phyloP scores from a whole-genome alignment of 2,888 invertebrate species.

The Brenthis hecate region DNA sequence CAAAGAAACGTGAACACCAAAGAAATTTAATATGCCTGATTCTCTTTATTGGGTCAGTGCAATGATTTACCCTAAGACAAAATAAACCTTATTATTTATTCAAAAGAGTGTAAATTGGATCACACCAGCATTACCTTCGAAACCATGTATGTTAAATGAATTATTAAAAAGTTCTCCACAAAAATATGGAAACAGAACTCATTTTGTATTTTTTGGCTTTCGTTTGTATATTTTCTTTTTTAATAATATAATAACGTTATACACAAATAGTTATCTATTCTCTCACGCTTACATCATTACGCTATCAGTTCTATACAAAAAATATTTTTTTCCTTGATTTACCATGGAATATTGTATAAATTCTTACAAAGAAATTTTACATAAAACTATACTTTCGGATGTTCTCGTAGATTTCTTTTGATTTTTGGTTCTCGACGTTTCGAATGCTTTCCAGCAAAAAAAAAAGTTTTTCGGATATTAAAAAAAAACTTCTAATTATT shows the following conservation, averaged over 20 bases:
- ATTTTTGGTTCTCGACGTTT: too few species aligned
- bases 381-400: too few species aligned
- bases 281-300: too few species aligned
- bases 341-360: too few species aligned
- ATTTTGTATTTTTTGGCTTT: slow-evolving; percentile 6
- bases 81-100: not conserved
- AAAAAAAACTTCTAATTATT: too few species aligned
- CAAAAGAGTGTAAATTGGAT: not conserved
- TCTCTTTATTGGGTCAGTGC: slow-evolving; percentile 30
- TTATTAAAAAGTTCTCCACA: slow-evolving; percentile 4
- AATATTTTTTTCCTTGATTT: too few species aligned
- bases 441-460: too few species aligned
- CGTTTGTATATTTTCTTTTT: not conserved
- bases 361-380: too few species aligned
- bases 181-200: not conserved
- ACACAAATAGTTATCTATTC: not conserved
- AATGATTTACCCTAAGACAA: not conserved
- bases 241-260: not conserved
- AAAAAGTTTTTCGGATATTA: too few species aligned
- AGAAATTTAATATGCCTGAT: slow-evolving; percentile 36
- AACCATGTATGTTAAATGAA: slow-evolving; percentile 10
- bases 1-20: slow-evolving; percentile 33
- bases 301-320: too few species aligned
- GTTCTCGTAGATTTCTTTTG: too few species aligned
- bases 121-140: not conserved